Conservation (phyloP, 35 echinoderm and acorn worm genomes). For the Hemicentrotus pulcherrimus region DNA sequence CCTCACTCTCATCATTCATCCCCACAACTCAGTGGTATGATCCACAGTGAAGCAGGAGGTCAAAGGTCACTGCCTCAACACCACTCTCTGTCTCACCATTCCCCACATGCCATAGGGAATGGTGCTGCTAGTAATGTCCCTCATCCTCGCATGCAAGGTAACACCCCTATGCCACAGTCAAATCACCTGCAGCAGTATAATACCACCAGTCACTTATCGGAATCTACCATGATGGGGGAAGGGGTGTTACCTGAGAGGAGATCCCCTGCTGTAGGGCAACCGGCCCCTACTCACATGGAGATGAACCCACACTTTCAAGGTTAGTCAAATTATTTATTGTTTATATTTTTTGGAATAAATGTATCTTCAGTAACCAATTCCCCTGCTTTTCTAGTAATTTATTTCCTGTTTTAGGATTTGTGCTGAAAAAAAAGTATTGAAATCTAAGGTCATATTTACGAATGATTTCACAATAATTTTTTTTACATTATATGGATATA, state of each 20-base stretch:
- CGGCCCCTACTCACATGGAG: neutral
- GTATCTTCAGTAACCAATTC: too few species aligned
- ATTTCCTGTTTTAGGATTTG: too few species aligned
- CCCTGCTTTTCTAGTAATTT: too few species aligned
- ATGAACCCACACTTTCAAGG: constrained; percentile 26
- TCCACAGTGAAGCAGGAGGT: neutral
- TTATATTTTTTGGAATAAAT: too few species aligned
- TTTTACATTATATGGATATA: too few species aligned
- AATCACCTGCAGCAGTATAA: neutral
- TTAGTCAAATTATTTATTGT: neutral
- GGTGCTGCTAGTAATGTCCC: constrained; percentile 30
- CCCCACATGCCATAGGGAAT: neutral
- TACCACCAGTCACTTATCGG: neutral
- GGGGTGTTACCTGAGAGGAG: constrained; percentile 46
- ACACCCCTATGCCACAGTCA: constrained; percentile 19
- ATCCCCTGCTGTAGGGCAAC: constrained; percentile 35
- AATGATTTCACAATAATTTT: too few species aligned
- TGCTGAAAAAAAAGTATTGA: too few species aligned
- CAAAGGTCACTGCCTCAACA: neutral
- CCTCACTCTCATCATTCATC: constrained; percentile 33
- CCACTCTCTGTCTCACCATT: neutral
- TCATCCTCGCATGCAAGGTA: neutral
- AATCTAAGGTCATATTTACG: too few species aligned
- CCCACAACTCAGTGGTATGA: constrained; percentile 35
- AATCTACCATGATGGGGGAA: neutral